Percentiles rank a stretch among this genome's conserved stretches.
These are phyloP conservation scores for Arizona elegans DNA, from an alignment of 2,113 vertebrate genomes.

Conservation along the genomic window DNA sequence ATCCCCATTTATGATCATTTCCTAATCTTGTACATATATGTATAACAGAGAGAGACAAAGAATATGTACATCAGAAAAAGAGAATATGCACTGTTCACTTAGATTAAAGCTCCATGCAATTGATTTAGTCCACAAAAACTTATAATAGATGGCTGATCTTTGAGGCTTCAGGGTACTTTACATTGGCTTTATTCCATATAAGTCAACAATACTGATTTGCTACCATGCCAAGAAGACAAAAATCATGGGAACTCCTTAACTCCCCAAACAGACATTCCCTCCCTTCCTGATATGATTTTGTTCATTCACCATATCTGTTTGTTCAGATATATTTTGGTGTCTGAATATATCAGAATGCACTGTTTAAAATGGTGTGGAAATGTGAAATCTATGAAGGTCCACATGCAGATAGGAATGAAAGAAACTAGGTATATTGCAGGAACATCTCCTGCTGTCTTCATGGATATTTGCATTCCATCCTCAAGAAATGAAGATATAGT, in stretches of 20 bases:
- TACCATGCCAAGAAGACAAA: background rate
- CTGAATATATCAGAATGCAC: background rate
- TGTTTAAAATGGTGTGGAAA: background rate
- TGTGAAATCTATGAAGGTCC: background rate
- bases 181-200: background rate
- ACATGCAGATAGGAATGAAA: background rate
- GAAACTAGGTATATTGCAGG: background rate
- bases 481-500: background rate
- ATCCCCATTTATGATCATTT: background rate
- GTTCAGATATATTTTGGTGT: background rate
- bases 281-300: background rate
- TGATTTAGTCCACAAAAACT: background rate
- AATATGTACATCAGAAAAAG: background rate
- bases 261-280: background rate
- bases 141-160: background rate
- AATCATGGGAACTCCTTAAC: background rate
- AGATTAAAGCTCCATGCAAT: background rate
- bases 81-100: background rate
- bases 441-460: background rate
- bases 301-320: background rate
- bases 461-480: background rate
- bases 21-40: background rate
- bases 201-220: background rate
- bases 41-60: background rate
- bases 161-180: background rate